Conservation (phyloP, 2,113 vertebrate genomes). For the Neopipo cinnamomea region DNA sequence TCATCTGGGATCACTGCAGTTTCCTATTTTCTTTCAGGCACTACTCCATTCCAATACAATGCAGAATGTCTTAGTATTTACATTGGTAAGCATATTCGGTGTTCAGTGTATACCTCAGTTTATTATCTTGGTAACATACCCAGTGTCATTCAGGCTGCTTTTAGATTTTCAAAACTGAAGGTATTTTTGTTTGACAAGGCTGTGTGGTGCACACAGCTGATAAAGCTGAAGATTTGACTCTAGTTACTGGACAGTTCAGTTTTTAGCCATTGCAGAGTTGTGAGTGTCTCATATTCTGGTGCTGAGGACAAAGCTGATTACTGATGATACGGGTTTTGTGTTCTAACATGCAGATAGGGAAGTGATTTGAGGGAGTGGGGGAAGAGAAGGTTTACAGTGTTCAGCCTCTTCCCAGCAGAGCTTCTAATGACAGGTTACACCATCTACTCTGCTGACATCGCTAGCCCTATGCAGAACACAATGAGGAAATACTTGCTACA, state of each 20-base stretch:
- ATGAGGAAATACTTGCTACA: constrained; percentile 30
- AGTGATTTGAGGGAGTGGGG: not conserved
- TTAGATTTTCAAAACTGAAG: not conserved
- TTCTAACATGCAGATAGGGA: not conserved
- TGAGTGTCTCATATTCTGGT: not conserved
- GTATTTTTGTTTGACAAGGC: not conserved
- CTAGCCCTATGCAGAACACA: not conserved
- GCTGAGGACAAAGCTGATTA: not conserved
- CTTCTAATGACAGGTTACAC: not conserved
- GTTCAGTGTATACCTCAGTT: not conserved
- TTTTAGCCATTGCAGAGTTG: not conserved
- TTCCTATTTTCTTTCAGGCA: not conserved
- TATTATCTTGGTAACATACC: not conserved
- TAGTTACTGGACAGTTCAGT: not conserved
- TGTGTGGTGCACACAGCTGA: accelerated
- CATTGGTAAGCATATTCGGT: not conserved
- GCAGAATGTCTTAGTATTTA: not conserved
- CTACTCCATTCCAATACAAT: not conserved
- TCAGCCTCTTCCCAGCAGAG: not conserved
- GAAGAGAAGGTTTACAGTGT: not conserved
- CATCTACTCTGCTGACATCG: not conserved
- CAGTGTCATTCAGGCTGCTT: not conserved
- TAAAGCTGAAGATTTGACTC: not conserved
- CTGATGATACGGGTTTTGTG: not conserved
- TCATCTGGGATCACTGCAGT: not conserved